A percentile compares a stretch with the other conserved stretches of the same genome.
Evolutionary conservation across 1,140 invertebrate species (phyloP).

Genomic region (Drosophila miranda): DNA sequence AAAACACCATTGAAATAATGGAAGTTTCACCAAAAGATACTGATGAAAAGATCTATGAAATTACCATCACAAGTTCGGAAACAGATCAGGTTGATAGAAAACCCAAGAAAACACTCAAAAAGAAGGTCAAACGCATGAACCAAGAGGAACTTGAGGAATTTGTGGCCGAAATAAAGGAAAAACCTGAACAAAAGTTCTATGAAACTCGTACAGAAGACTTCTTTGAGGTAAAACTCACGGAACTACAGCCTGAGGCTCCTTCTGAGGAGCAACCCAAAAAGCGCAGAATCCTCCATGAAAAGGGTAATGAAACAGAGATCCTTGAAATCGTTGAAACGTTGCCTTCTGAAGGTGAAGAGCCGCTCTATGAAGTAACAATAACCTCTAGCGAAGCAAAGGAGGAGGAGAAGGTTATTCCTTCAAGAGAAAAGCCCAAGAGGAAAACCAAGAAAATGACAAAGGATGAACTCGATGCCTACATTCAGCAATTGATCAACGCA

Average conservation of each 20-base stretch:
- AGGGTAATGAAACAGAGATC: conserved; percentile 57
- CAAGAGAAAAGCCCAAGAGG: conserved; percentile 46
- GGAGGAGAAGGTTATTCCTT: conserved; percentile 34
- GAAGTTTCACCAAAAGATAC: conserved; percentile 70
- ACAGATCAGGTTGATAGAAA: conserved; percentile 27
- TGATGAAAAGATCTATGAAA: conserved; percentile 52
- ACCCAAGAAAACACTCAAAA: conserved; percentile 56
- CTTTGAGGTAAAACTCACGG: conserved; percentile 73
- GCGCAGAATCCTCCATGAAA: conserved; percentile 62
- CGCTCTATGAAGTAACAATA: conserved; percentile 77
- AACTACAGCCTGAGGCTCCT: conserved; percentile 52
- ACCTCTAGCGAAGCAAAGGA: conserved; percentile 47
- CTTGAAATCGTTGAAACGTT: conserved; percentile 73
- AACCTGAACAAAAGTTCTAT: conserved; percentile 62
- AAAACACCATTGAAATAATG: conserved; percentile 81
- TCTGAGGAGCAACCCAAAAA: conserved; percentile 62
- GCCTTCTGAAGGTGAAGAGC: conserved; percentile 64
- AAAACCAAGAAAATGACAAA: conserved; percentile 71
- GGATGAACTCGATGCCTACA: conserved; percentile 75
- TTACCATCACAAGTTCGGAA: conserved; percentile 61
- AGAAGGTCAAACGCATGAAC: conserved; percentile 70
- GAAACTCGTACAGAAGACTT: conserved; percentile 54
- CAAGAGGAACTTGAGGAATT: conserved; percentile 72
- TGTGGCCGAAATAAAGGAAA: conserved; percentile 53
- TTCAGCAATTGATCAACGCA: conserved; percentile 70